These are phyloP conservation scores for Drosophila stalkeri DNA, from an alignment of 2,888 invertebrate species.

Conservation along the genomic window DNA sequence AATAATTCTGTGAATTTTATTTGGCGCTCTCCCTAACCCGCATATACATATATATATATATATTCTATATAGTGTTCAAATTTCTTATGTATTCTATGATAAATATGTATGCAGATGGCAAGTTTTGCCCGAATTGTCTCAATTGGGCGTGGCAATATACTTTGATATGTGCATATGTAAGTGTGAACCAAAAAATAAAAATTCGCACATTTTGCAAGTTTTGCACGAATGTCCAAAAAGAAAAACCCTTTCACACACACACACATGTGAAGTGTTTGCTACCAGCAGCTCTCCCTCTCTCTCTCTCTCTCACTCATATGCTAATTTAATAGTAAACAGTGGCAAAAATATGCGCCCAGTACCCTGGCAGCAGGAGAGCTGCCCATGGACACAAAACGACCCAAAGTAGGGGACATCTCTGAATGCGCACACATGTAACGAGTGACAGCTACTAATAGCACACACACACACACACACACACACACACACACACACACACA, in stretches of 20 bases:
- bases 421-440: constrained; percentile 50
- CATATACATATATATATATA: too few relatives aligned
- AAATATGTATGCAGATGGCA: constrained; percentile 5
- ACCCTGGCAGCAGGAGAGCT: constrained; percentile 31
- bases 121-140: background rate
- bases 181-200: constrained; percentile 30
- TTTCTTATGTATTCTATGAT: background rate
- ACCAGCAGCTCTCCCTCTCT: background rate
- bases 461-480: constrained; percentile 28
- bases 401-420: constrained; percentile 31
- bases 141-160: constrained; percentile 6
- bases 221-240: constrained; percentile 10
- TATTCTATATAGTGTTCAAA: too few relatives aligned
- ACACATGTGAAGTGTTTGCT: constrained; percentile 16
- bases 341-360: constrained; percentile 47
- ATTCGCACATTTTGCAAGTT: constrained; percentile 38
- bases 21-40: background rate
- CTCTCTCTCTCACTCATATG: constrained; percentile 53
- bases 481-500: constrained; percentile 31
- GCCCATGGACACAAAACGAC: background rate
- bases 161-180: constrained; percentile 11
- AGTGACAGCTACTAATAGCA: constrained; percentile 73
- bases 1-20: background rate
- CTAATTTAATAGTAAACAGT: constrained; percentile 71
- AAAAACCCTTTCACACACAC: background rate